Evolutionary conservation across 2,888 invertebrate species (phyloP).

Genomic region (Frankliniella intonsa): DNA sequence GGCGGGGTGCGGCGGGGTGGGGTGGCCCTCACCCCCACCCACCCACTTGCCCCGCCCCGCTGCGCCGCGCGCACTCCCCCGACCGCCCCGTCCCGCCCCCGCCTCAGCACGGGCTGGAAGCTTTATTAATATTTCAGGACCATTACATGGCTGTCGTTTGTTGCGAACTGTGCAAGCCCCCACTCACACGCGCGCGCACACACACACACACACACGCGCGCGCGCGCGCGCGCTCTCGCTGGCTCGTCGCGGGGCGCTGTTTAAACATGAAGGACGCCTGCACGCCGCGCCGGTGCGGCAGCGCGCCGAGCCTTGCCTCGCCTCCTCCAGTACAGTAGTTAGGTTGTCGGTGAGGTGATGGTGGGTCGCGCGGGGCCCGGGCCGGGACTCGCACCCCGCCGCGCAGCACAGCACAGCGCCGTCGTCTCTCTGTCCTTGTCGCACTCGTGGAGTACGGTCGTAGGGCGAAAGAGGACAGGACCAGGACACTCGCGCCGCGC

Average conservation of each 20-base stretch:
- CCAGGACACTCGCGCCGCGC: too few species aligned
- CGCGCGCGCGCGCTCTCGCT: not conserved
- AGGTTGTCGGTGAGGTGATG: not conserved
- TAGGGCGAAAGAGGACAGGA: too few species aligned
- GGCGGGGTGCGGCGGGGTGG: not conserved
- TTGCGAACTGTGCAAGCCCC: conserved; percentile 13
- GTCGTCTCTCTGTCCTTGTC: too few species aligned
- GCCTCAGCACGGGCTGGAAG: not conserved
- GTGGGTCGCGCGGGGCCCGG: not conserved
- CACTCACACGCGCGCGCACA: not conserved
- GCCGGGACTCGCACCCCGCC: too few species aligned
- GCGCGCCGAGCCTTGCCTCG: not conserved
- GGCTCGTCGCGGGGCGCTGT: not conserved
- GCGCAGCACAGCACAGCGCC: too few species aligned
- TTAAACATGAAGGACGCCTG: not conserved
- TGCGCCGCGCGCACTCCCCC: not conserved
- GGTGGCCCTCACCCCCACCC: not conserved
- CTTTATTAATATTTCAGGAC: conserved; percentile 25
- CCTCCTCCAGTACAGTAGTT: not conserved
- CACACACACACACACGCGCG: not conserved
- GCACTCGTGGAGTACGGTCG: too few species aligned
- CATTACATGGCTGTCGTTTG: conserved; percentile 24
- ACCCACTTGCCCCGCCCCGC: not conserved
- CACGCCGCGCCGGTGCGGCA: not conserved
- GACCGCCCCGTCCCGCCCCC: not conserved